Base-by-base conservation (phyloP, 2,797 vertebrate species). In the Xerus rutilus region DNA sequence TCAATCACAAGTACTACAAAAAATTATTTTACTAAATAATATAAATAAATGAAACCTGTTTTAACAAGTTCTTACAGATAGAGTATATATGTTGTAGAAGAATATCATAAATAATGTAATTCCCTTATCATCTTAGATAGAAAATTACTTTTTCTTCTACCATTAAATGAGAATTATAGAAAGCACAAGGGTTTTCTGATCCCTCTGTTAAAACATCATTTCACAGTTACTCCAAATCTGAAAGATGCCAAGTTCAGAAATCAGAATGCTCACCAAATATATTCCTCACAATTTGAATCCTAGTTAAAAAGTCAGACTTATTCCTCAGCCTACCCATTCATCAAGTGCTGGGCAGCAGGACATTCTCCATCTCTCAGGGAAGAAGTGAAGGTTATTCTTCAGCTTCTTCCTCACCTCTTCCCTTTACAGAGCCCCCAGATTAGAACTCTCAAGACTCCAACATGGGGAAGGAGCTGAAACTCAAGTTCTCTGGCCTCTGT, bases 401-500 rank as follows among this genome's bases (percentile, higher is more conserved):
- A 18, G 25, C 15, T 28, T 47, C 20, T 65, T 70, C 3, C 32
- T 47, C 28, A 28, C n/a, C 39, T 67, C 49, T 25, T 67, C 7
- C 32, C 14, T 21, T 12, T 43, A 28, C 14, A 21, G 1, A 57
- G 7, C 2, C 72, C 6, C 35, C 6, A 1, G 2, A 17, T 25
- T 57, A 14, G 32, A 89, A 49, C 18, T 62, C 54, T 3, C 2
- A 35, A 17, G 3, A 9, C 39, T 72, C 57, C 30, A 39, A 35
- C 7, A 35, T 25, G 23, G 3, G 1, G 3, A 1, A 30, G 3
- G 1, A 49, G 14, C 6, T 7, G 59, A 89, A 35, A 13, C 25
- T 4, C 11, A 45, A 18, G 18, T 25, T 49, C 59, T 74, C 74
- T 95, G 20, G 23, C 32, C 18, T n/a, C 47, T 57, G 32, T 18